Evolutionary conservation across 2,888 invertebrate species (phyloP), one percentile per base, ranked within the genome.

Genomic region (Tipula lateralis): DNA sequence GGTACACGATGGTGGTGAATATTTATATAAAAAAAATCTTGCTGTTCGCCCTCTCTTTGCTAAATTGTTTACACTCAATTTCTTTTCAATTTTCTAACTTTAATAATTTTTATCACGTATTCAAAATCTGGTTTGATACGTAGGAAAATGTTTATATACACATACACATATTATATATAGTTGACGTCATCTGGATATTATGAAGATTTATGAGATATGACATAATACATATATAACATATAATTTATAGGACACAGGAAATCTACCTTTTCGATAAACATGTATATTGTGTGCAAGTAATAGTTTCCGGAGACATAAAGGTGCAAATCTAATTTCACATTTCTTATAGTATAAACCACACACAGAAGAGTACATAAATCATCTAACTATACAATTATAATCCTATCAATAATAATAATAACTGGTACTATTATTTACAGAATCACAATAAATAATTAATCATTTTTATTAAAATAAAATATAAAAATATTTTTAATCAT

Each of bases 81-180:
- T 66, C 19, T 66, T 66, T 66, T 66, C 66, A 66, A 66, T 66
- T 66, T 66, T 66, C 66, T 19, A 66, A 66, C 66, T 66, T 66
- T 66, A 66, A 66, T 66, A 66, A 66, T 66, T 66, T 66, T 66
- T 66, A 66, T 66, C 66, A 66, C 66, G 66, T 66, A 66, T 66
- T 66, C 66, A 66, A 66, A 66, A 66, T 66, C 66, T 66, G 24
- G 66, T 66, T 66, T 24, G 66, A 66, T 66, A 66, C 24, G 44
- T 50, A 50, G 44, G 16, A 50, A 50, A 50, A 50, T 50, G 16
- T 50, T 12, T 16, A 50, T 12, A 39, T 39, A 39, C 39, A 7
- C 12, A 39, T n/a, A 32, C 32, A 32, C 6, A 32, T 32, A 32
- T 36, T 36, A 36, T 36, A 36, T 36, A 12, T 36, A 50, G 16